These are phyloP conservation scores for Connochaetes taurinus DNA, from an alignment of 2,113 vertebrate species.

Conservation along the genomic window DNA sequence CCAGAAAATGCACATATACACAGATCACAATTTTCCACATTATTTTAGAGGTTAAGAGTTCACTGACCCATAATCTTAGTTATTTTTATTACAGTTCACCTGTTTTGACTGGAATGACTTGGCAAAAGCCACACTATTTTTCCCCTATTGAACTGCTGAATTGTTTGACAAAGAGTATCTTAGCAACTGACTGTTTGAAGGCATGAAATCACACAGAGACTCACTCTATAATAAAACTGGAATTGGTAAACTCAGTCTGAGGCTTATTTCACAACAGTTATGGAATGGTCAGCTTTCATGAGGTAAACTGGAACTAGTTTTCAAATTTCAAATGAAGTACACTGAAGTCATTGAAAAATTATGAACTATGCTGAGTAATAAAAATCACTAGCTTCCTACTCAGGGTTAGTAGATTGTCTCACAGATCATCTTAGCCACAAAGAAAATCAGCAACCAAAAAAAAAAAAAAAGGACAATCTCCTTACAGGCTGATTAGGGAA, in stretches of 20 bases:
- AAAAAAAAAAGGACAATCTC: background rate
- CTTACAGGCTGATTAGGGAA: background rate
- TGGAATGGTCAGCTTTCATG: background rate
- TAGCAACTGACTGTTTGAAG: slow-evolving; percentile 45
- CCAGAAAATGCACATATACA: background rate
- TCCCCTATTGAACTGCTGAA: background rate
- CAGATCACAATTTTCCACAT: background rate
- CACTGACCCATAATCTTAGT: background rate
- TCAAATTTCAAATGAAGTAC: background rate
- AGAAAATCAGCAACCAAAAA: background rate
- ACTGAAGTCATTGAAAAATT: background rate
- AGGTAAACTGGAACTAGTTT: background rate
- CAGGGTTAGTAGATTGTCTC: background rate
- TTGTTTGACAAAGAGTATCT: slow-evolving; percentile 11
- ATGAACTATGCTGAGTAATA: background rate
- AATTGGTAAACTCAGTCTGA: background rate
- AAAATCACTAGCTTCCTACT: background rate
- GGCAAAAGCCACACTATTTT: slow-evolving; percentile 22
- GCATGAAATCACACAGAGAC: background rate
- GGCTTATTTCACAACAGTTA: background rate
- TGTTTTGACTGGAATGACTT: slow-evolving; percentile 39
- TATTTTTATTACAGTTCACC: slow-evolving; percentile 23
- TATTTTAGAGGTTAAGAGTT: slow-evolving; percentile 26
- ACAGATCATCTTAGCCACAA: background rate
- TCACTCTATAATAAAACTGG: background rate